A percentile compares a stretch with the other conserved stretches of the same genome.
Evolutionary conservation across 2,113 vertebrate species (phyloP).

Genomic region (Lichenostomus cassidix): DNA sequence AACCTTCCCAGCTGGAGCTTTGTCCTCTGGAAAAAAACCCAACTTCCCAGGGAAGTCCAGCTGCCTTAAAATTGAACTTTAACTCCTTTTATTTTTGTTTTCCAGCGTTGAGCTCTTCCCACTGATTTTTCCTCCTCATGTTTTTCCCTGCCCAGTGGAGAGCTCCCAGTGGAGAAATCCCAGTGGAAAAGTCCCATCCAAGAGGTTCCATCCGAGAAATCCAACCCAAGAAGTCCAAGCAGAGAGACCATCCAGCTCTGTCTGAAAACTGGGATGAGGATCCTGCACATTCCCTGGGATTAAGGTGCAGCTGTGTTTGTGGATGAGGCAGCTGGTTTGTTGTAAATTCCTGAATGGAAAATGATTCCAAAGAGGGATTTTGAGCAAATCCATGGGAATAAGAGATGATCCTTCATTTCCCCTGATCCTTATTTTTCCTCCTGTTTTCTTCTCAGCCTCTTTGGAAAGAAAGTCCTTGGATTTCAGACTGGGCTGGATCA

Average conservation of each 20-base stretch:
- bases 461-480: not conserved
- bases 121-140: not conserved
- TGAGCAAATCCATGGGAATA: not conserved
- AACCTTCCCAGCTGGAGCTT: not conserved
- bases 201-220: not conserved
- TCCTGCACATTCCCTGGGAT: not conserved
- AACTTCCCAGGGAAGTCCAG: not conserved
- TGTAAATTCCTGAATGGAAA: not conserved
- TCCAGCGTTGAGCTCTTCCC: not conserved
- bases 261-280: not conserved
- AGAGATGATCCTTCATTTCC: not conserved
- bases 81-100: not conserved
- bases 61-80: not conserved
- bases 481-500: not conserved
- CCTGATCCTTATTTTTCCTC: not conserved
- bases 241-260: not conserved
- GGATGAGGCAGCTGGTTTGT: not conserved
- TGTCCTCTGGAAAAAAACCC: not conserved
- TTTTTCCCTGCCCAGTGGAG: not conserved
- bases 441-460: not conserved
- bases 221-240: not conserved
- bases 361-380: not conserved
- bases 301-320: not conserved
- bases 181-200: not conserved
- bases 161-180: not conserved